These are phyloP conservation scores for Criorhina ranunculi DNA, from an alignment of 2,888 invertebrate species.

Conservation along the genomic window DNA sequence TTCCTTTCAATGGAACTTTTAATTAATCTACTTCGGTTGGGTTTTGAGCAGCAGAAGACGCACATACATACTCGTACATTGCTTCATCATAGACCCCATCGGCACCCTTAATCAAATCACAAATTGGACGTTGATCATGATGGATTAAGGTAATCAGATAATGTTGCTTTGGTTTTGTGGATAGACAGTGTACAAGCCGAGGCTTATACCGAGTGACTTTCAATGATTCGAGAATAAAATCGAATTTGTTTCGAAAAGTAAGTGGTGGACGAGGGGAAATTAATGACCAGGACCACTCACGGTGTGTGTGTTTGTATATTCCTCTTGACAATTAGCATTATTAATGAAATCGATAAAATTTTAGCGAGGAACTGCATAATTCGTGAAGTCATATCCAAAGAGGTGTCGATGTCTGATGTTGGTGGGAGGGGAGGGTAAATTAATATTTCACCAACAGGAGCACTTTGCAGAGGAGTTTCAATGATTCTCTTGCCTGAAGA, in stretches of 20 bases:
- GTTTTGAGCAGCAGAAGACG: constrained; percentile 3
- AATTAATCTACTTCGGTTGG: constrained; percentile 42
- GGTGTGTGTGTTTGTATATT: not conserved
- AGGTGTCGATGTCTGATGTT: constrained; percentile 16
- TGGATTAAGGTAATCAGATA: constrained; percentile 71
- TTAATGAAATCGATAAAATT: constrained; percentile 28
- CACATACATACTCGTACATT: constrained; percentile 8
- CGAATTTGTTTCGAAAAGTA: constrained; percentile 12
- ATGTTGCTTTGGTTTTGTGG: constrained; percentile 33
- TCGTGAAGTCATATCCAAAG: constrained; percentile 33
- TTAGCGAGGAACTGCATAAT: constrained; percentile 17
- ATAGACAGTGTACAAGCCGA: constrained; percentile 10
- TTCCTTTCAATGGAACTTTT: constrained; percentile 28
- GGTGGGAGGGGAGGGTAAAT: not conserved
- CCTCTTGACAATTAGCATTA: constrained; percentile 8
- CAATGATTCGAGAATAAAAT: constrained; percentile 33
- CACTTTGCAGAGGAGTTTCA: not conserved
- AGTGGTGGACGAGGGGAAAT: constrained; percentile 14
- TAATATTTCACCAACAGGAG: constrained; percentile 1
- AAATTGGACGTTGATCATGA: constrained; percentile 70
- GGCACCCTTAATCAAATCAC: constrained; percentile 63
- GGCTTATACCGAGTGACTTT: constrained; percentile 23
- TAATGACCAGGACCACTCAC: constrained; percentile 20
- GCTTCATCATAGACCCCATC: not conserved
- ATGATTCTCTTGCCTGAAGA: not conserved